phyloP scores from a whole-genome alignment of 2,797 vertebrate genomes.

The Acipenser ruthenus region DNA sequence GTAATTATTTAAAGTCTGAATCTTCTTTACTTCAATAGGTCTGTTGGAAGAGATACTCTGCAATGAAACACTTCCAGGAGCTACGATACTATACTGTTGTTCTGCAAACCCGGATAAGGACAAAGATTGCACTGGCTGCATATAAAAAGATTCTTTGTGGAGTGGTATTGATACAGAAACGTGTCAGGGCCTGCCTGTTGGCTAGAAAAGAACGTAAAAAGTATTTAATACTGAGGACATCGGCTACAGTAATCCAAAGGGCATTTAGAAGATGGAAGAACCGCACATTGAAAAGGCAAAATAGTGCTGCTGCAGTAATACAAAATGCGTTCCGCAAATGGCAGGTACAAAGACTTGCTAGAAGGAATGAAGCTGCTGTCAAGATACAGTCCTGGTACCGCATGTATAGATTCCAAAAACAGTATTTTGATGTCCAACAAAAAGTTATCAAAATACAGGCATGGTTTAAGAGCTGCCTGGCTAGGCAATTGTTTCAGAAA shows the following conservation, averaged over 20 bases:
- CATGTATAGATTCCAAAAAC: slow-evolving; percentile 51
- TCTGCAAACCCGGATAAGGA: slow-evolving; percentile 71
- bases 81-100: slow-evolving; percentile 52
- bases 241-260: slow-evolving; percentile 57
- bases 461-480: slow-evolving; percentile 43
- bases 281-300: slow-evolving; percentile 39
- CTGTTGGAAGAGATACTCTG: slow-evolving; percentile 63
- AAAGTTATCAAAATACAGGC: slow-evolving; percentile 67
- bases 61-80: slow-evolving; percentile 50
- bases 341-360: slow-evolving; percentile 36
- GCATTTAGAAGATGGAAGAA: slow-evolving; percentile 65
- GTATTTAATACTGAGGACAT: slow-evolving; percentile 48
- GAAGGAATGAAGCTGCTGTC: slow-evolving; percentile 50
- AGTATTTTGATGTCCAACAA: slow-evolving; percentile 43
- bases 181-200: slow-evolving; percentile 40
- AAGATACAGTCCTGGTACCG: slow-evolving; percentile 77
- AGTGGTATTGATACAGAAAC: slow-evolving; percentile 56
- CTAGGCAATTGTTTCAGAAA: slow-evolving; percentile 31
- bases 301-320: slow-evolving; percentile 51
- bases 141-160: slow-evolving; percentile 56
- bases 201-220: slow-evolving; percentile 41
- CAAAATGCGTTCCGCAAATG: slow-evolving; percentile 65
- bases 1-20: background rate
- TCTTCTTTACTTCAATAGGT: slow-evolving; percentile 43
- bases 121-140: slow-evolving; percentile 49